Evolutionary conservation across 2,888 invertebrate species (phyloP).

Genomic region (Neocrepidodera transversa): DNA sequence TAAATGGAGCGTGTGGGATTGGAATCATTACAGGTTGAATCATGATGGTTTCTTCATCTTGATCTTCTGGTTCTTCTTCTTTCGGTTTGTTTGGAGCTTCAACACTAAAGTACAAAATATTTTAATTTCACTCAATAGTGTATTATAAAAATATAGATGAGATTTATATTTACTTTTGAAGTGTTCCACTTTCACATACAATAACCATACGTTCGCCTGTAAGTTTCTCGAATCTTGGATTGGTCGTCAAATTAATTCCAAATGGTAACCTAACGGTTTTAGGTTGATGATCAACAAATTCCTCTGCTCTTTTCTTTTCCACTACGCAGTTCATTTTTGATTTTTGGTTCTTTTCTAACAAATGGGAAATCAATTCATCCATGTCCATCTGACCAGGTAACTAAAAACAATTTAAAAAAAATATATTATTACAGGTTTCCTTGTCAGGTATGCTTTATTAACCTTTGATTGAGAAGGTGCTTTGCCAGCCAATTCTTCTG

Average conservation of each 20-base stretch:
- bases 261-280: conserved; percentile 71
- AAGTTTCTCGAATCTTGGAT: conserved; percentile 74
- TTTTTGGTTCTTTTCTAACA: conserved; percentile 74
- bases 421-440: too few relatives aligned
- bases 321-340: conserved; percentile 91
- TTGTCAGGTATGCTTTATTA: neutral
- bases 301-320: conserved; percentile 83
- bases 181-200: conserved; percentile 84
- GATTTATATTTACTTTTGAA: conserved; percentile 62
- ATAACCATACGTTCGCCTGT: conserved; percentile 89
- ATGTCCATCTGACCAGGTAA: conserved; percentile 83
- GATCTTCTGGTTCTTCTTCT: conserved; percentile 44
- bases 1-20: conserved; percentile 55
- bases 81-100: conserved; percentile 40
- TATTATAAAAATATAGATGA: neutral
- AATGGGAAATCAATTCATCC: conserved; percentile 80
- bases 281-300: conserved; percentile 79
- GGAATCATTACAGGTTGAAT: conserved; percentile 61
- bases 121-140: neutral
- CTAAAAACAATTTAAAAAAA: conserved; percentile 54
- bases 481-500: conserved; percentile 59
- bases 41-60: conserved; percentile 58
- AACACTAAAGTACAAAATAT: conserved; percentile 33
- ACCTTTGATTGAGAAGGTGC: conserved; percentile 33
- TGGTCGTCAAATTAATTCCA: conserved; percentile 73